phyloP scores from a whole-genome alignment of 2,113 vertebrate species.

The Chrysochloris asiatica region DNA sequence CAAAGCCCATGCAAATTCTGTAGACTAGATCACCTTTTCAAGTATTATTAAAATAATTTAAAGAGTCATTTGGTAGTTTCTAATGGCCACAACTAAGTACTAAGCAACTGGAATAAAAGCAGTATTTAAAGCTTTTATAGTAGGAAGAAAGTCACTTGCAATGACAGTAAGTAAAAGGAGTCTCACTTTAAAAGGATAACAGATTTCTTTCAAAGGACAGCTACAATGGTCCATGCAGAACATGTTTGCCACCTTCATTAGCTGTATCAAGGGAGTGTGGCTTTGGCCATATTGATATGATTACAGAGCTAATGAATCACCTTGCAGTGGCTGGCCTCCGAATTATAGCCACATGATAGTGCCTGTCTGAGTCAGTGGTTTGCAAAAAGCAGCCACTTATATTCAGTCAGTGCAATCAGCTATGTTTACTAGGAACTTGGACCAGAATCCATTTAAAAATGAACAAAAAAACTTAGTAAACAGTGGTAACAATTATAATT shows the following conservation, averaged over 20 bases:
- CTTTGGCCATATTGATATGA: constrained; percentile 52
- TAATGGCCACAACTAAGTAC: background rate
- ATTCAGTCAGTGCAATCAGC: background rate
- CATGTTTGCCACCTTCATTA: constrained; percentile 41
- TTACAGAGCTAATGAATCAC: constrained; percentile 65
- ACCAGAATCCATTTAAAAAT: background rate
- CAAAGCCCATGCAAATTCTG: background rate
- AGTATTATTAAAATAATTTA: constrained; percentile 14
- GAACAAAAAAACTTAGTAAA: background rate
- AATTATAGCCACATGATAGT: constrained; percentile 8
- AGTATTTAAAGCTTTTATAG: background rate
- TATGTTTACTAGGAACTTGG: background rate
- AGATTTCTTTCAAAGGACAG: constrained; percentile 35
- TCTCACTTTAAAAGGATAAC: background rate
- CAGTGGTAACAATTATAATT: background rate
- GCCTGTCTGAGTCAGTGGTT: constrained; percentile 32
- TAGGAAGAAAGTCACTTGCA: background rate
- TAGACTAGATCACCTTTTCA: background rate
- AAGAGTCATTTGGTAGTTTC: background rate
- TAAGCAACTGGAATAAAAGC: background rate
- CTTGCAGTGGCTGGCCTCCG: constrained; percentile 47
- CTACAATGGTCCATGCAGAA: background rate
- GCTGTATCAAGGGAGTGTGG: constrained; percentile 2
- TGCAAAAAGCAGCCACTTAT: constrained; percentile 17
- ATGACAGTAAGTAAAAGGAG: background rate